A percentile compares a stretch with the other conserved stretches of the same genome.
phyloP scores from a whole-genome alignment of 2,113 vertebrate genomes.

The Strigops habroptila region DNA sequence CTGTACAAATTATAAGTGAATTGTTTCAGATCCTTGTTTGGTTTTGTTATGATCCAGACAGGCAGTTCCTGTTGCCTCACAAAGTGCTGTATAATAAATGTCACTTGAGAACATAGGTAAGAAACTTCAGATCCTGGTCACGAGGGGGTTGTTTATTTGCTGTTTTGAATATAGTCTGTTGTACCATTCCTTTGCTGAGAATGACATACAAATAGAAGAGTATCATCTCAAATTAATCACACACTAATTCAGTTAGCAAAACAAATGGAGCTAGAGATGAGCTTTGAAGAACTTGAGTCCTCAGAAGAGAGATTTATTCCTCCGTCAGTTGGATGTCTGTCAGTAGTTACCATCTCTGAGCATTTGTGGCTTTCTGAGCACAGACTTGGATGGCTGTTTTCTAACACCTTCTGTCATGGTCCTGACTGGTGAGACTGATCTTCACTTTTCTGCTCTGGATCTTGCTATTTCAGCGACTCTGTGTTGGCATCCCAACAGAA shows the following conservation, averaged over 20 bases:
- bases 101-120: background rate
- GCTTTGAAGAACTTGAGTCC: background rate
- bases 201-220: background rate
- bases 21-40: background rate
- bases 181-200: background rate
- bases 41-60: background rate
- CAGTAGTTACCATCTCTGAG: background rate
- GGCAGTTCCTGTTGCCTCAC: background rate
- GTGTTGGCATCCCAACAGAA: background rate
- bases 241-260: background rate
- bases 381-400: background rate
- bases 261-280: background rate
- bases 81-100: background rate
- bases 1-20: background rate
- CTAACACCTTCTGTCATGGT: background rate
- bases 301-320: background rate
- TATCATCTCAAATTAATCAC: background rate
- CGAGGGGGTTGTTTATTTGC: accelerated
- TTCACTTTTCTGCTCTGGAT: background rate
- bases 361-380: background rate
- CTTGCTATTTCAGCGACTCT: background rate
- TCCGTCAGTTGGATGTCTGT: background rate
- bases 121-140: background rate
- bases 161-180: background rate
- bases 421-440: background rate